Evolutionary conservation across 2,113 vertebrate genomes (phyloP), one percentile per base, ranked within the genome.

Genomic region (Nansenia antarctica): DNA sequence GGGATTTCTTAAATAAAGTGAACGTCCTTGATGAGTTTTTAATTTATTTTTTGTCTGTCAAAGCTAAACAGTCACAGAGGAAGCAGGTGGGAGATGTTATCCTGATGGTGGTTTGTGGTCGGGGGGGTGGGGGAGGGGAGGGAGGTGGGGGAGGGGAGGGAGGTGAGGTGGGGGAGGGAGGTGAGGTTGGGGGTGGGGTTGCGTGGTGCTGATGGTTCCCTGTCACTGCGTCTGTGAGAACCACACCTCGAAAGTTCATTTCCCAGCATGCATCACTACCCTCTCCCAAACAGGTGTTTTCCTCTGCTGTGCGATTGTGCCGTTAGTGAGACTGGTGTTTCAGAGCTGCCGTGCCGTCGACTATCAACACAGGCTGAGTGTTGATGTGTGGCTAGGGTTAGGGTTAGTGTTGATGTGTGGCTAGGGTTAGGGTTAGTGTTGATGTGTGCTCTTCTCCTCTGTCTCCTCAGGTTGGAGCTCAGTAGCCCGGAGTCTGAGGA

Each of bases 401-500:
- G 18, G 12, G 3, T 49, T 49, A 15, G 2, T 49, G 20, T 49
- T 49, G n/a, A 49, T 20, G 14, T n/a, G n/a, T n/a, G n/a, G n/a
- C n/a, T n/a, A 14, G 7, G 27, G 1, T 30, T 18, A 31, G 14
- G 9, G 8, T 54, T 30, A 65, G 62, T 27, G 35, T 62, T 2
- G 22, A 39, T 14, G 11, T 12, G 7, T 60, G 15, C 77, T 1
- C 34, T 73, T 26, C 7, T 53, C 20, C 76, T 63, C 65, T 57
- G 12, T 59, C 31, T 52, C n/a, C 18, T 55, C 74, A 92, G 90
- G 78, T 84, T 91, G 58, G 93, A 94, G 87, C 92, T 87, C 0
- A 90, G 91, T 0, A 90, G 91, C 74, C 88, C 90, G 0, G 88
- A 93, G 73, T 89, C 84, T 6, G 93, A 93, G 84, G 92, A 92